Conservation (phyloP, 2,113 vertebrate species). For the Suricata suricatta region DNA sequence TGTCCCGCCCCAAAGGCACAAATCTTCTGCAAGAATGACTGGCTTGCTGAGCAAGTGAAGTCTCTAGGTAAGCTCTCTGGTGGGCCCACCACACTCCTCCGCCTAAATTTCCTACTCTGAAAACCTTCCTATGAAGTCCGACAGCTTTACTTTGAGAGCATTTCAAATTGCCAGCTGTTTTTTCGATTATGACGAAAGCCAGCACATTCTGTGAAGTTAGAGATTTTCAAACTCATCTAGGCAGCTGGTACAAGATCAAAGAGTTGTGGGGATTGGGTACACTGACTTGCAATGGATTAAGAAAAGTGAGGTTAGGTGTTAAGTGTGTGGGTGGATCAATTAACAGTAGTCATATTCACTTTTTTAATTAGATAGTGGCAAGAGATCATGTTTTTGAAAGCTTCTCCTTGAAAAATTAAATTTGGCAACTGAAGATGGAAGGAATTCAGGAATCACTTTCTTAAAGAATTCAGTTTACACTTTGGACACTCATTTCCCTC, state of each 20-base stretch:
- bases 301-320: background rate
- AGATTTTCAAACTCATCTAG: background rate
- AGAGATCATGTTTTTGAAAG: background rate
- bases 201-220: background rate
- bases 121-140: background rate
- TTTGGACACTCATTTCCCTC: background rate
- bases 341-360: background rate
- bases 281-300: background rate
- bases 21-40: background rate
- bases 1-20: background rate
- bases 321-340: background rate
- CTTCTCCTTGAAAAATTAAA: background rate
- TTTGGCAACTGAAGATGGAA: background rate
- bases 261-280: background rate
- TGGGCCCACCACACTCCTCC: background rate
- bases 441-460: background rate
- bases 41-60: background rate
- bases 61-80: background rate
- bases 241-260: background rate
- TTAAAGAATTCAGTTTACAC: background rate
- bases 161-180: background rate
- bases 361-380: slow-evolving; percentile 13
- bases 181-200: background rate
- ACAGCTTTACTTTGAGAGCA: background rate
- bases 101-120: background rate